Conservation (phyloP, 1,140 invertebrate genomes). For the Drosophila grimshawi region DNA sequence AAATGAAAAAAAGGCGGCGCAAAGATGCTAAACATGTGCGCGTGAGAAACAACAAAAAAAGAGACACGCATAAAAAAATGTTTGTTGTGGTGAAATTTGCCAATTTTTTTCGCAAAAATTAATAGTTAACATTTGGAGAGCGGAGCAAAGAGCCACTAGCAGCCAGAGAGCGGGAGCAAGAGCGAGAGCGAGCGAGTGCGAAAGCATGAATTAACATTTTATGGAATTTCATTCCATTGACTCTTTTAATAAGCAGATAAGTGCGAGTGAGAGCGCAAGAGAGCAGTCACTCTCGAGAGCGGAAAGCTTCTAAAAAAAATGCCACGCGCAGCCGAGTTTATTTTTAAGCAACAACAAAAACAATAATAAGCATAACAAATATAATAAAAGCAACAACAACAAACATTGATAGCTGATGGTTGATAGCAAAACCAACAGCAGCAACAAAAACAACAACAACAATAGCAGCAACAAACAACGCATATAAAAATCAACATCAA, state of each 20-base stretch:
- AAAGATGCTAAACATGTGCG: slow-evolving; percentile 74
- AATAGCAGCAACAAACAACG: slow-evolving; percentile 11
- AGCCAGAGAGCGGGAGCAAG: neutral
- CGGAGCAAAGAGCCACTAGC: neutral
- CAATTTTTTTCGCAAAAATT: slow-evolving; percentile 34
- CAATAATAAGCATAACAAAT: slow-evolving; percentile 69
- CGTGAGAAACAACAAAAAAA: slow-evolving; percentile 50
- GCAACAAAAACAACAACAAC: slow-evolving; percentile 43
- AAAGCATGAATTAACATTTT: slow-evolving; percentile 72
- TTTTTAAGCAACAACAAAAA: slow-evolving; percentile 82
- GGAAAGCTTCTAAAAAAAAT: slow-evolving; percentile 54
- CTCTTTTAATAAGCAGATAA: slow-evolving; percentile 58
- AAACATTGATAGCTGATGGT: slow-evolving; percentile 75
- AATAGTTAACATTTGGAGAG: slow-evolving; percentile 12
- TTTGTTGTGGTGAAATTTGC: slow-evolving; percentile 48
- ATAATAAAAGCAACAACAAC: slow-evolving; percentile 63
- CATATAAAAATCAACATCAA: slow-evolving; percentile 79
- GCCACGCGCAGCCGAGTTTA: slow-evolving; percentile 78
- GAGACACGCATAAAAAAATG: slow-evolving; percentile 22
- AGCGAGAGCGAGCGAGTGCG: slow-evolving; percentile 14
- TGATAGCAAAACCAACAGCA: slow-evolving; percentile 64
- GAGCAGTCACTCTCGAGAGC: neutral
- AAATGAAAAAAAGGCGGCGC: slow-evolving; percentile 29
- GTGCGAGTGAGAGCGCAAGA: slow-evolving; percentile 19
- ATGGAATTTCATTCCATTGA: slow-evolving; percentile 64